Conservation (phyloP, 2,888 invertebrate species). For the Lathronympha strigana region DNA sequence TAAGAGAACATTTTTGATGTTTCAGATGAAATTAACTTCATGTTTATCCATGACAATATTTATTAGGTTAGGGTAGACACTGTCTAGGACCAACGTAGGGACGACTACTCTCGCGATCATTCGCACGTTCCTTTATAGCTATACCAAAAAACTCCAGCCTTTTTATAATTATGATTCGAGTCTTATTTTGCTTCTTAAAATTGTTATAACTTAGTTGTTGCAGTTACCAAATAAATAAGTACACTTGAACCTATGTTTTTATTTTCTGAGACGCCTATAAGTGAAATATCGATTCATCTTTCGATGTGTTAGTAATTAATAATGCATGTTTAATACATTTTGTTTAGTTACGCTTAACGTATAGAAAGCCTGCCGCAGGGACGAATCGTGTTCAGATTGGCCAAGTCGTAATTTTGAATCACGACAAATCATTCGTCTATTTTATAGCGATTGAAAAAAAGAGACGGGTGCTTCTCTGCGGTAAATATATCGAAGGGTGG, state of each 20-base stretch:
- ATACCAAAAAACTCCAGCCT: conserved; percentile 44
- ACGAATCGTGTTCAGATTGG: neutral
- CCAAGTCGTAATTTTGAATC: neutral
- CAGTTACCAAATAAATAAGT: conserved; percentile 81
- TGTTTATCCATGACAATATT: conserved; percentile 45
- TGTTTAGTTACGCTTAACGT: conserved; percentile 43
- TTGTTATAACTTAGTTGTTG: conserved; percentile 70
- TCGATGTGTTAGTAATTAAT: conserved; percentile 33
- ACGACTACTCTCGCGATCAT: conserved; percentile 9
- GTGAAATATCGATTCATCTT: conserved; percentile 26
- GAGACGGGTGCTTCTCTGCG: conserved; percentile 1
- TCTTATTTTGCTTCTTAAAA: conserved; percentile 57
- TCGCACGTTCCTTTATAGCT: conserved; percentile 2
- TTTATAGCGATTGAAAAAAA: neutral
- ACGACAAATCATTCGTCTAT: neutral
- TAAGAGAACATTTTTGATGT: conserved; percentile 32
- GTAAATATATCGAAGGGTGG: neutral
- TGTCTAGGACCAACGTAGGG: conserved; percentile 38
- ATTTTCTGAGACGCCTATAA: conserved; percentile 48
- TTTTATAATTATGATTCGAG: conserved; percentile 45
- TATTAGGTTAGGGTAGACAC: conserved; percentile 40
- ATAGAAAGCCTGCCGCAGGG: conserved; percentile 15
- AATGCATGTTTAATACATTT: conserved; percentile 46
- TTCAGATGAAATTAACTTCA: conserved; percentile 38
- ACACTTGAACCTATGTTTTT: conserved; percentile 61